A percentile compares a stretch with the other conserved stretches of the same genome.
Conservation (phyloP, 30 jellyfish, hydroid and myxozoan genomes). For the Aurelia sp. region DNA sequence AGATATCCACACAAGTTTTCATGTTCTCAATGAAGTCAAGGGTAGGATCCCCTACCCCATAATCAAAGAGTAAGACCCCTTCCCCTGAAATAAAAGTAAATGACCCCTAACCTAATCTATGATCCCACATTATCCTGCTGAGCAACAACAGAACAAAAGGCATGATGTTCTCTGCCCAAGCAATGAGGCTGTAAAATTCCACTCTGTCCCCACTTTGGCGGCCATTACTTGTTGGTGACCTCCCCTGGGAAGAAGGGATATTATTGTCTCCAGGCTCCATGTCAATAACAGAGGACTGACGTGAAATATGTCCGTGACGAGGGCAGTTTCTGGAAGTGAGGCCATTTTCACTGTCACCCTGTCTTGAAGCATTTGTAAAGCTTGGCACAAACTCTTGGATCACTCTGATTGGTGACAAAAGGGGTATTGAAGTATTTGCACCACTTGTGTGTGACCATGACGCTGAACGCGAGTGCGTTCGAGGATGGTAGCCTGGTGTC, state of each 20-base stretch:
- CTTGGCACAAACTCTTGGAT: conserved; percentile 88
- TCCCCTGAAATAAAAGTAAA: too few relatives aligned
- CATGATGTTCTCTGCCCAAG: conserved; percentile 90
- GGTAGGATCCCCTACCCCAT: too few relatives aligned
- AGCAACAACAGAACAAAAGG: conserved; percentile 79
- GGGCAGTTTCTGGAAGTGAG: conserved; percentile 60
- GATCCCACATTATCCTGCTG: conserved; percentile 97
- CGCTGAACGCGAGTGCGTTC: conserved; percentile 89
- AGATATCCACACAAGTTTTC: too few relatives aligned
- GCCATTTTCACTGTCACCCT: conserved; percentile 42
- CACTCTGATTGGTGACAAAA: conserved; percentile 88
- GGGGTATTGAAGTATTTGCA: conserved; percentile 69
- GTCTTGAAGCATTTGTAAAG: conserved; percentile 44
- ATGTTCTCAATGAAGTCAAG: too few relatives aligned
- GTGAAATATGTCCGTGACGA: conserved; percentile 46
- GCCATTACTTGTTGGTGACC: conserved; percentile 55
- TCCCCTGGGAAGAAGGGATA: conserved; percentile 32
- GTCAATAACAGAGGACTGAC: conserved; percentile 79
- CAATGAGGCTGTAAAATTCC: conserved; percentile 84
- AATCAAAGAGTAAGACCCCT: too few relatives aligned
- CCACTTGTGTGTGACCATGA: conserved; percentile 89
- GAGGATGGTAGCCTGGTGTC: conserved; percentile 43
- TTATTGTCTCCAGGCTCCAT: conserved; percentile 67
- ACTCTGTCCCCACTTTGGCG: conserved; percentile 76
- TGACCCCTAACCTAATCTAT: conserved; percentile 77